phyloP scores from a whole-genome alignment of 2,113 vertebrate genomes.

The Stigmatopora argus region DNA sequence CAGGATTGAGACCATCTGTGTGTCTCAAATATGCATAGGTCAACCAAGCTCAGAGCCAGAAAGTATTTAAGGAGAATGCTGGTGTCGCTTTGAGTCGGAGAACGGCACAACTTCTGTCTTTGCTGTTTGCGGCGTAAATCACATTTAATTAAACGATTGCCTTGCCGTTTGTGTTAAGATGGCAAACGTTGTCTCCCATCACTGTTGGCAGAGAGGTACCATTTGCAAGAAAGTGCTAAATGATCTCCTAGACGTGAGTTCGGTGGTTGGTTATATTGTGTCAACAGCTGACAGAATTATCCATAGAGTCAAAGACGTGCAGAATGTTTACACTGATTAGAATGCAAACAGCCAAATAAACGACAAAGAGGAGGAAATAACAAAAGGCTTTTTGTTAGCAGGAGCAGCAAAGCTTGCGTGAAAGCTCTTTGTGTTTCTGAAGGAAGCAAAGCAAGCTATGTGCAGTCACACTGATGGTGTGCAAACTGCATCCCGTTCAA shows the following conservation, averaged over 20 bases:
- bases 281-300: conserved; percentile 17
- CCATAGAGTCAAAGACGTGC: conserved; percentile 12
- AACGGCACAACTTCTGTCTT: conserved; percentile 30
- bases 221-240: conserved; percentile 19
- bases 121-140: conserved; percentile 33
- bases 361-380: neutral
- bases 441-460: conserved; percentile 18
- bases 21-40: conserved; percentile 61
- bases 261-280: conserved; percentile 20
- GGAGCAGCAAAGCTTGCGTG: neutral
- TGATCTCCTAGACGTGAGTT: conserved; percentile 19
- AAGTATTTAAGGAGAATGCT: conserved; percentile 35
- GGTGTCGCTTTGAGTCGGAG: conserved; percentile 41
- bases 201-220: conserved; percentile 7
- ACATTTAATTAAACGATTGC: conserved; percentile 31
- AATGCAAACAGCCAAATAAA: neutral
- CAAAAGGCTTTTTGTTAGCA: conserved; percentile 11
- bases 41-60: conserved; percentile 41
- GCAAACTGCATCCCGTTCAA: conserved; percentile 15
- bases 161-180: conserved; percentile 1
- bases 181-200: neutral
- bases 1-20: conserved; percentile 60
- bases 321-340: conserved; percentile 1
- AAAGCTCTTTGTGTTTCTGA: conserved; percentile 14
- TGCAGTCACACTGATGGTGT: conserved; percentile 7